Evolutionary conservation across 2,888 invertebrate species (phyloP), one percentile per base, ranked within the genome.

Genomic region (Scaeva pyrastri): DNA sequence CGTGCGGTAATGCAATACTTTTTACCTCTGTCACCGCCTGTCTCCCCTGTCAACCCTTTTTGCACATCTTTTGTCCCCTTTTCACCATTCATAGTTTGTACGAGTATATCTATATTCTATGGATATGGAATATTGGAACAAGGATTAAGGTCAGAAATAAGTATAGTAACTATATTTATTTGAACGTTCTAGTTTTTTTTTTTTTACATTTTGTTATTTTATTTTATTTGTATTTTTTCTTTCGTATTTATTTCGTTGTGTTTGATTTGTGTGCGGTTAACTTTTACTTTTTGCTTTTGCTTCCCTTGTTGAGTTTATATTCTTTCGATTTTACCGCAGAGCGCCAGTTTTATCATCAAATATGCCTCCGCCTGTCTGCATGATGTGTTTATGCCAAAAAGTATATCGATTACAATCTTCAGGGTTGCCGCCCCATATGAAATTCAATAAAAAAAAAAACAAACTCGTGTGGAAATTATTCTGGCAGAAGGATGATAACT

Each of bases 71-170:
- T 21, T 39, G 41, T 56, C 41, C 50, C 23, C 14, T 14, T 19
- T 55, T 14, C 50, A 11, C 55, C 39, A 62, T 71, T 62, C 26
- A 58, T 58, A 48, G 48, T 39, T 52, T 31, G 8, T 31, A 31
- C n/a, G n/a, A n/a, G n/a, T 31, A 7, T 31, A 31, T 31, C 5
- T 31, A 5, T 64, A 16, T 55, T 43, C 58, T 50, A 36, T 31
- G 39, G 45, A 36, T 71, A 73, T 52, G 64, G 74, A 74, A 86
- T 82, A 86, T 78, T 86, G 86, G 82, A 78, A 71, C 86, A 86
- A 82, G 86, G 86, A 86, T 86, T 86, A 86, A 86, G 86, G 86
- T 86, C 86, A 86, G 41, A 81, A 86, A 82, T 80, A 82, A 82
- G 82, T 86, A n/a, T n/a, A 74, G 70, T 50, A 60, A 48, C 74